Evolutionary conservation across 2,888 invertebrate genomes (phyloP).

Genomic region (Oegoconia quadripuncta): DNA sequence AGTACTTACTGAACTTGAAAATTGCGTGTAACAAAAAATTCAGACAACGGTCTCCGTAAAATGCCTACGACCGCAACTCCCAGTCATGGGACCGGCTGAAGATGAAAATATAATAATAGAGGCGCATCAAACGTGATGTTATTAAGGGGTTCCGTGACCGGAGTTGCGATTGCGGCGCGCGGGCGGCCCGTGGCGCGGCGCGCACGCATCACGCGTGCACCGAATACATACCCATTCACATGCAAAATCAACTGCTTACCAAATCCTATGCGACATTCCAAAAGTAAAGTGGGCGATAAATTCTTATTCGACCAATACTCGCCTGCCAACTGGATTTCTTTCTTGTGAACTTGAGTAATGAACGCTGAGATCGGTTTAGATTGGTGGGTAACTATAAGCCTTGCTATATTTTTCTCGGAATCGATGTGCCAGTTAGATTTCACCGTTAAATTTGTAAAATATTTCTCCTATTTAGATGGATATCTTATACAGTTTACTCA

Average conservation of each 20-base stretch:
- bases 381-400: slow-evolving; percentile 11
- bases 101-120: slow-evolving; percentile 79
- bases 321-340: slow-evolving; percentile 27
- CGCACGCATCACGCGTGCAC: slow-evolving; percentile 61
- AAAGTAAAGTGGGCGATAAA: slow-evolving; percentile 44
- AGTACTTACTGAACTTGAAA: background rate
- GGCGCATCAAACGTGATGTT: slow-evolving; percentile 79
- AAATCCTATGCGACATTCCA: slow-evolving; percentile 44
- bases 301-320: slow-evolving; percentile 32
- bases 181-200: slow-evolving; percentile 10
- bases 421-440: background rate
- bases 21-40: slow-evolving; percentile 40
- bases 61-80: slow-evolving; percentile 47
- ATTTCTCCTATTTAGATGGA: no score
- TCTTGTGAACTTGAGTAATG: slow-evolving; percentile 30
- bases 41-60: slow-evolving; percentile 37
- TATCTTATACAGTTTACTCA: no score
- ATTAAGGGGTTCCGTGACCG: slow-evolving; percentile 73
- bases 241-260: slow-evolving; percentile 62
- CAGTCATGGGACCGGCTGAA: slow-evolving; percentile 68
- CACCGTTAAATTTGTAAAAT: no score
- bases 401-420: slow-evolving; percentile 9
- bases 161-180: slow-evolving; percentile 43
- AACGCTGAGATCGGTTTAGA: slow-evolving; percentile 17
- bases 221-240: slow-evolving; percentile 65